Evolutionary conservation across 2,797 vertebrate species (phyloP).

Genomic region (Heterohyrax brucei): DNA sequence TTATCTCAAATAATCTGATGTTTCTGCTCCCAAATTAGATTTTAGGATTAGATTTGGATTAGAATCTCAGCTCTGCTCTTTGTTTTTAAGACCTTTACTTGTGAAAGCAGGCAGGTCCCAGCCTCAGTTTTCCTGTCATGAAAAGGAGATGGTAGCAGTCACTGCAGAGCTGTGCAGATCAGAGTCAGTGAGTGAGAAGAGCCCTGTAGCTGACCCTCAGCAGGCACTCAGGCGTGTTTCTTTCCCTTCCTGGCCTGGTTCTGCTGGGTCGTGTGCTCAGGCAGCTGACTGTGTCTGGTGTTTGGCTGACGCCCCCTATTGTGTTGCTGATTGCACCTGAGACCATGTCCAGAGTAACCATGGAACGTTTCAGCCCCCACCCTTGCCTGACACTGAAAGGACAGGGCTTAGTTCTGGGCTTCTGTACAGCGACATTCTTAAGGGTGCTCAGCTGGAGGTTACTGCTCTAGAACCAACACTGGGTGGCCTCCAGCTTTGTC

Average conservation of each 20-base stretch:
- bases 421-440: background rate
- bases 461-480: background rate
- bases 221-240: background rate
- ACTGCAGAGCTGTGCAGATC: background rate
- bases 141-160: background rate
- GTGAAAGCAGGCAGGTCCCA: background rate
- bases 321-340: background rate
- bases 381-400: background rate
- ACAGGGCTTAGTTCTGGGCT: background rate
- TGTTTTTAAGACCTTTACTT: no score
- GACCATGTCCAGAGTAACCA: conserved; percentile 35
- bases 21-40: background rate
- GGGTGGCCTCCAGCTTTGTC: conserved; percentile 12
- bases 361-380: background rate
- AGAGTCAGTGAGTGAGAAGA: background rate
- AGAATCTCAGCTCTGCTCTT: background rate
- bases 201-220: rapidly evolving
- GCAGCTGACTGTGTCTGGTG: background rate
- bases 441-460: background rate
- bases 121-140: rapidly evolving
- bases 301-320: conserved; percentile 7
- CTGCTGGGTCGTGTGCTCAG: background rate
- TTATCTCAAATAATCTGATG: background rate
- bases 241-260: background rate
- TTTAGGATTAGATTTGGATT: background rate